Evolutionary conservation across 1,140 invertebrate genomes (phyloP).

Genomic region (Augochlora pura): DNA sequence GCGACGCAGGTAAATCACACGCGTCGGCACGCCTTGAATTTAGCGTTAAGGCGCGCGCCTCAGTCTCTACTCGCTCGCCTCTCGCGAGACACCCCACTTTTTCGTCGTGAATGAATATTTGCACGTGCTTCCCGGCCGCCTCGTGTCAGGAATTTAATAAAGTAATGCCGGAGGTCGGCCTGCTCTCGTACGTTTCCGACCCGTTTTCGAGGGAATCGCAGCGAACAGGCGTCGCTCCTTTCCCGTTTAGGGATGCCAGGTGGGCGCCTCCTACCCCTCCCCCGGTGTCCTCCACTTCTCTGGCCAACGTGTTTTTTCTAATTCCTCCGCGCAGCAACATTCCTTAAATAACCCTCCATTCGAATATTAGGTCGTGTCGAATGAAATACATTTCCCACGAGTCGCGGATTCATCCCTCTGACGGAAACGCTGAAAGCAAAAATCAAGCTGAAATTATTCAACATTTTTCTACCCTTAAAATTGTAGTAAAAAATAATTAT

Average conservation of each 20-base stretch:
- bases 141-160: slow-evolving; percentile 81
- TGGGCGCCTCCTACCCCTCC: slow-evolving; percentile 21
- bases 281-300: slow-evolving; percentile 19
- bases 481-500: too few species aligned
- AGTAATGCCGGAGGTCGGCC: slow-evolving; percentile 61
- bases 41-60: slow-evolving; percentile 42
- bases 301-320: slow-evolving; percentile 43
- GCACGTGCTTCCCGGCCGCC: slow-evolving; percentile 75
- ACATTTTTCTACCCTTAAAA: too few species aligned
- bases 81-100: slow-evolving; percentile 30
- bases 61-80: background rate
- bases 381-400: too few species aligned
- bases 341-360: too few species aligned
- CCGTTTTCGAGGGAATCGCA: slow-evolving; percentile 30
- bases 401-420: too few species aligned
- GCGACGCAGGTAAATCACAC: slow-evolving; percentile 30
- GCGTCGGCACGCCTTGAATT: slow-evolving; percentile 41
- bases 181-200: slow-evolving; percentile 36
- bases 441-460: too few species aligned
- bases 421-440: too few species aligned
- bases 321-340: slow-evolving; percentile 6
- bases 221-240: slow-evolving; percentile 25
- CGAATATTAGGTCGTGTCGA: too few species aligned
- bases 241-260: slow-evolving; percentile 6
- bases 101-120: slow-evolving; percentile 75